Conservation (phyloP, 2,113 vertebrate species). For the Sebastes schlegelii region DNA sequence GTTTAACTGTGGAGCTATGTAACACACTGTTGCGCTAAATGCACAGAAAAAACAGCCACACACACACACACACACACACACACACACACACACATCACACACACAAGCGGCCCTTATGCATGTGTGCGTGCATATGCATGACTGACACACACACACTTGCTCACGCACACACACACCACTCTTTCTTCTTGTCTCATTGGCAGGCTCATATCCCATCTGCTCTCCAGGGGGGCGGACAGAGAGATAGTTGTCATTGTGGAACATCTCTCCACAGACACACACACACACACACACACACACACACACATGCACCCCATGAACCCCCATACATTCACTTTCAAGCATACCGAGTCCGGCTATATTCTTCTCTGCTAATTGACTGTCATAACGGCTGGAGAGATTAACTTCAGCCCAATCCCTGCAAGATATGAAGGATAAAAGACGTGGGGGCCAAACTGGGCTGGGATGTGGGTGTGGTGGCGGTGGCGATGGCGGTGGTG, state of each 20-base stretch:
- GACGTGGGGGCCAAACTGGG: constrained; percentile 64
- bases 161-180: constrained; percentile 49
- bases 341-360: constrained; percentile 59
- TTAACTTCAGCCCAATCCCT: constrained; percentile 82
- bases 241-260: constrained; percentile 80
- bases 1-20: constrained; percentile 44
- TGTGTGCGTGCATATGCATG: constrained; percentile 75
- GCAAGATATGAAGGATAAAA: constrained; percentile 77
- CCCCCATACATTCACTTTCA: constrained; percentile 60
- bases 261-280: constrained; percentile 65
- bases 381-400: constrained; percentile 83
- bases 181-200: constrained; percentile 78
- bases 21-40: constrained; percentile 51
- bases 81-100: background rate
- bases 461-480: constrained; percentile 52
- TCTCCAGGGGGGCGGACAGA: constrained; percentile 79
- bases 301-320: constrained; percentile 29
- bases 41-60: constrained; percentile 36
- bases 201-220: constrained; percentile 80
- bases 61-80: background rate
- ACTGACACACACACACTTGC: constrained; percentile 53
- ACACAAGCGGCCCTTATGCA: constrained; percentile 39
- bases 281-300: constrained; percentile 43
- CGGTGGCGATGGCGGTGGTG: background rate
- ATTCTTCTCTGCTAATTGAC: constrained; percentile 87